phyloP scores from a whole-genome alignment of 2,113 vertebrate species.

The Aegotheles bennettii region DNA sequence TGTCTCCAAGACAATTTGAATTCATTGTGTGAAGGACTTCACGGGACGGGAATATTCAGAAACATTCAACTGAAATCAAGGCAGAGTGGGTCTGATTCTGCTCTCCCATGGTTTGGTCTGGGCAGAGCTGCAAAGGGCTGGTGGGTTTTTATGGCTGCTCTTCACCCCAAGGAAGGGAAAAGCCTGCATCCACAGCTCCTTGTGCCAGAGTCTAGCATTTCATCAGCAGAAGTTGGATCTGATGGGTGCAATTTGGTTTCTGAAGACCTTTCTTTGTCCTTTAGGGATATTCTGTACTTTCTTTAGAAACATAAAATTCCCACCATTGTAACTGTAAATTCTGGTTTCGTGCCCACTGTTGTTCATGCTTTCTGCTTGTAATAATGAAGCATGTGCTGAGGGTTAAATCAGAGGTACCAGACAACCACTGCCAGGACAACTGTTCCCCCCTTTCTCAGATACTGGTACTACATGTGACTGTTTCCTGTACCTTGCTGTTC shows the following conservation, averaged over 20 bases:
- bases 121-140: not conserved
- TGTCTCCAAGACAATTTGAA: not conserved
- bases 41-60: not conserved
- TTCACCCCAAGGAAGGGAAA: not conserved
- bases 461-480: not conserved
- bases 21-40: not conserved
- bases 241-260: not conserved
- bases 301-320: not conserved
- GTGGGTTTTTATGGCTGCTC: not conserved
- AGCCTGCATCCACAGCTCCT: not conserved
- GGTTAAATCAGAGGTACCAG: not conserved
- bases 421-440: not conserved
- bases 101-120: not conserved
- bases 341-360: not conserved
- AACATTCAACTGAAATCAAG: not conserved
- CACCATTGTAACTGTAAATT: not conserved
- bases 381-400: not conserved
- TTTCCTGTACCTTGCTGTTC: not conserved
- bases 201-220: not conserved
- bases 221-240: not conserved
- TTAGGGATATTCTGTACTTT: not conserved
- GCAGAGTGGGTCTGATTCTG: not conserved
- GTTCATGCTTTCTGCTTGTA: not conserved
- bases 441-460: not conserved
- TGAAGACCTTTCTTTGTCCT: not conserved